Evolutionary conservation across 1,140 invertebrate genomes (phyloP).

Genomic region (Diploscapter pachys): DNA sequence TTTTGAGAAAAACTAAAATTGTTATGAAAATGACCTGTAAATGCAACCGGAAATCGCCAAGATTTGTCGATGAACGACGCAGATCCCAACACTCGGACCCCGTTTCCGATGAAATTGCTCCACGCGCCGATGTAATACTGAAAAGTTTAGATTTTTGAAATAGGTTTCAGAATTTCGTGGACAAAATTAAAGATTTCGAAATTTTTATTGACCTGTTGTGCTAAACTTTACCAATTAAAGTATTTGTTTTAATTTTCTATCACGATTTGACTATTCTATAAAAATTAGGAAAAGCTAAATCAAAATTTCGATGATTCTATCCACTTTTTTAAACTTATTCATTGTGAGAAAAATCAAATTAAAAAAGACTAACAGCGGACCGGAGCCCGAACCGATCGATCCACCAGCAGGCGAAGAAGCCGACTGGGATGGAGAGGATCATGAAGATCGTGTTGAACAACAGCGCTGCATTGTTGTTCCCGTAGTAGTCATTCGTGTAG

Average conservation of each 20-base stretch:
- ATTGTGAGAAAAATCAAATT: neutral
- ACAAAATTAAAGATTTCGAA: too few relatives aligned
- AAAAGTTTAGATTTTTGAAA: constrained; percentile 19
- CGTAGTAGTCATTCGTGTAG: constrained; percentile 59
- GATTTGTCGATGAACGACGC: constrained; percentile 4
- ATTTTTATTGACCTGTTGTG: too few relatives aligned
- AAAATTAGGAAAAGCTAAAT: too few relatives aligned
- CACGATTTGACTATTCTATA: too few relatives aligned
- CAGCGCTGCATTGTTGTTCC: constrained; percentile 57
- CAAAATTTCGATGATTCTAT: too few relatives aligned
- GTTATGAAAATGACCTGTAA: constrained; percentile 42
- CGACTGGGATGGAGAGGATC: constrained; percentile 61
- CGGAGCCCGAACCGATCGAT: constrained; percentile 62
- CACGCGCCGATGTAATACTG: constrained; percentile 61
- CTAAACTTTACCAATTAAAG: too few relatives aligned
- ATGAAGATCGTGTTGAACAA: constrained; percentile 62
- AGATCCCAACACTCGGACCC: constrained; percentile 57
- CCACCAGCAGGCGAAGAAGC: constrained; percentile 62
- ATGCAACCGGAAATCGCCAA: constrained; percentile 41
- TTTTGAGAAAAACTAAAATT: too few relatives aligned
- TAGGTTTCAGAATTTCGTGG: too few relatives aligned
- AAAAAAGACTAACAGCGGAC: constrained; percentile 58
- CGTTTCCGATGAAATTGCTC: constrained; percentile 61
- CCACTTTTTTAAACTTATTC: too few relatives aligned
- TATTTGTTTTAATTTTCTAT: too few relatives aligned